Base-by-base conservation (phyloP, 2,888 invertebrate species). In the Carterocephalus palaemon region DNA sequence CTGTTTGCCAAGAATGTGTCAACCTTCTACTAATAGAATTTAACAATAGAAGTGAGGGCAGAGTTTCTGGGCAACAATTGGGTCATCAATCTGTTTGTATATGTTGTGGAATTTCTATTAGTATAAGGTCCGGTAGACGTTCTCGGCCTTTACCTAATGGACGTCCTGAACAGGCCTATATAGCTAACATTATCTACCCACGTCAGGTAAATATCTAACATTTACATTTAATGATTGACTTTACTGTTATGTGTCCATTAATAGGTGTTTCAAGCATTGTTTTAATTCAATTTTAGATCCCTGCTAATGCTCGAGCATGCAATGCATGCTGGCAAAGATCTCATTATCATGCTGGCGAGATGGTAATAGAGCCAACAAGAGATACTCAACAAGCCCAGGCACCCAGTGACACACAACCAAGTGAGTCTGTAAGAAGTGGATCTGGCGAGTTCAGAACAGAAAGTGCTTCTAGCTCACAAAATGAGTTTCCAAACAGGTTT, bases 251-350 rank as follows among this genome's bases (percentile, higher is more conserved):
- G 26, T 26, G 9, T 3, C 9, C 4, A 26, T 4, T 26, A 10
- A 26, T 5, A 1, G 10, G 9, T 26, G 10, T 26, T 26, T 26
- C 9, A 24, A 24, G 3, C 8, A 5, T 9, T 13, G 4, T 13
- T 28, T 28, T 28, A 13, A 13, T 13, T 13, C 8, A 31, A 17
- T 31, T 31, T 17, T 9, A 31, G 31, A n/a, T 31, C 1, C 4
- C 31, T 4, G 7, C 6, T 13, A 8, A 31, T 9, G 8, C 17
- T 3, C 9, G 16, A 8, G 31, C 8, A 3, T 31, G 31, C 13
- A 31, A 31, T 31, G 31, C 16, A 2, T 31, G 31, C 17, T 31
- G 31, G 31, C n/a, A 17, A 17, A 17, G 31, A 17, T 16, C 31
- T n/a, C 31, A 31, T n/a, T 15, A 15, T 29, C 15, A 13, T 15